phyloP scores from a whole-genome alignment of 2,113 vertebrate genomes.

The Stictonetta naevosa region DNA sequence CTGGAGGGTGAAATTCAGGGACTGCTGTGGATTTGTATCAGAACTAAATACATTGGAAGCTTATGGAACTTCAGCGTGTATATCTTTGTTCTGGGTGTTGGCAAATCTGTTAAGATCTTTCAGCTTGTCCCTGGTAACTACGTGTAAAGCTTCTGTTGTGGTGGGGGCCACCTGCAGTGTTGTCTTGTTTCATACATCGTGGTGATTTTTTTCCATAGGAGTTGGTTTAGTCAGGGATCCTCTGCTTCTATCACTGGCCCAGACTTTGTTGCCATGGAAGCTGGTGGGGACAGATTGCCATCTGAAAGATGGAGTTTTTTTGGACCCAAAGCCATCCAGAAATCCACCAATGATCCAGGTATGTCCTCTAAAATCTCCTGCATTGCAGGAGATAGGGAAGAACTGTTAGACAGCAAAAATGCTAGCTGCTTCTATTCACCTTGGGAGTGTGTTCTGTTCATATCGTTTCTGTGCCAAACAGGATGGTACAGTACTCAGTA shows the following conservation, averaged over 20 bases:
- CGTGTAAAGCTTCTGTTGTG: neutral
- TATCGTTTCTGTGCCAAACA: neutral
- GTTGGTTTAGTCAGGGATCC: constrained; percentile 88
- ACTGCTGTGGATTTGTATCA: neutral
- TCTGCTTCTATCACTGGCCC: constrained; percentile 75
- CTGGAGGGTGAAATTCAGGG: neutral
- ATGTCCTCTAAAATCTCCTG: constrained; percentile 2
- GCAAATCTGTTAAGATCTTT: neutral
- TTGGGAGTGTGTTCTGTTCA: neutral
- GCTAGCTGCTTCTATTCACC: neutral
- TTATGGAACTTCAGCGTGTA: neutral
- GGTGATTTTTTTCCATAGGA: constrained; percentile 66
- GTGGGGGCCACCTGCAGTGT: neutral
- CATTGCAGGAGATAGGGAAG: neutral
- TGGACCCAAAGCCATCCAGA: constrained; percentile 87
- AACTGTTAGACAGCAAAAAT: neutral
- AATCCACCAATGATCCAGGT: constrained; percentile 89
- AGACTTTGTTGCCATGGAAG: constrained; percentile 73
- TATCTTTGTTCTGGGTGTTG: neutral
- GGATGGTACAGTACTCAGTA: neutral
- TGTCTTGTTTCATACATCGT: neutral
- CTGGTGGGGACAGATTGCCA: constrained; percentile 77
- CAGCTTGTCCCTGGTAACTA: neutral
- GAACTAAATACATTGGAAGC: neutral
- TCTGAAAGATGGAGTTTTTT: constrained; percentile 91